Percentiles rank a stretch among this genome's conserved stretches.
Conservation (phyloP, 2,113 vertebrate species). For the Bambusicola thoracicus region DNA sequence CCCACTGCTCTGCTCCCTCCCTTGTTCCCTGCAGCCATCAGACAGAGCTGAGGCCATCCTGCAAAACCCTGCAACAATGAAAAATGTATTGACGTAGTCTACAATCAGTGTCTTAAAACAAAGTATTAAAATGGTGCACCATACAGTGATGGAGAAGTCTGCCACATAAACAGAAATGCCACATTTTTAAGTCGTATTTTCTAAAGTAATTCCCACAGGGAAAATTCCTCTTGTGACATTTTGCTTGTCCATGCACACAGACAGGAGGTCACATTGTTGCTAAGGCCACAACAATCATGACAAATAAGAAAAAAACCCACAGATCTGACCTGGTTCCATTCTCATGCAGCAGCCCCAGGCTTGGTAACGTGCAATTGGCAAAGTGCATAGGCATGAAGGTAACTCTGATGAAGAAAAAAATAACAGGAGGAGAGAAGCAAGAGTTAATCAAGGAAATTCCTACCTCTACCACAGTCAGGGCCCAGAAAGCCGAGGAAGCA, state of each 20-base stretch:
- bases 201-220: background rate
- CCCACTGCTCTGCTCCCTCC: background rate
- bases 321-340: background rate
- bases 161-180: background rate
- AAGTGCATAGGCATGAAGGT: background rate
- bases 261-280: background rate
- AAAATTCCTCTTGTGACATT: background rate
- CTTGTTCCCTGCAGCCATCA: background rate
- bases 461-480: conserved; percentile 95
- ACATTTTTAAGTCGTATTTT: background rate
- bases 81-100: background rate
- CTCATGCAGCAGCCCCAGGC: background rate
- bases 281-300: background rate
- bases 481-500: conserved; percentile 97
- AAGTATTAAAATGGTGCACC: background rate
- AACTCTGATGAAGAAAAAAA: background rate
- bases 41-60: background rate
- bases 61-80: background rate
- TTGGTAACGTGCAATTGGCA: background rate
- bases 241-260: background rate
- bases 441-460: conserved; percentile 17
- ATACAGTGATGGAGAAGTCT: background rate
- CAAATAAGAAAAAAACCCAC: background rate
- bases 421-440: background rate
- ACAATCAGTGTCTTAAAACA: background rate